phyloP scores from a whole-genome alignment of 2,888 invertebrate genomes.

The Calameuta pallipes region DNA sequence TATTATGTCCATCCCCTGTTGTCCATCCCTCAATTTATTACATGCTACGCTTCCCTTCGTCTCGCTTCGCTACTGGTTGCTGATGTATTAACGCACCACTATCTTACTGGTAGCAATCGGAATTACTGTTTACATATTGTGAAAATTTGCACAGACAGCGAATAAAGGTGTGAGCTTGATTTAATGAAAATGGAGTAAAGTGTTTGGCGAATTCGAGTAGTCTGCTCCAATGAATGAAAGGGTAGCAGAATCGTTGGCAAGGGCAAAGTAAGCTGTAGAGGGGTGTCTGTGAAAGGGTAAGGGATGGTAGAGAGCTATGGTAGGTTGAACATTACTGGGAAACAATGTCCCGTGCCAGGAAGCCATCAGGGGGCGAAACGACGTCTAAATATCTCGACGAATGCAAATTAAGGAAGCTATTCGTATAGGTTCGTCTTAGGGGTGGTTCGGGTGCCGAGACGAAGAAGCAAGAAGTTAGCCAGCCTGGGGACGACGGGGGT shows the following conservation, averaged over 20 bases:
- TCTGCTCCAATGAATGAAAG: not conserved
- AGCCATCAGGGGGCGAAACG: conserved; percentile 49
- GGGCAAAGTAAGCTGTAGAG: not conserved
- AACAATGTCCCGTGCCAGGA: conserved; percentile 59
- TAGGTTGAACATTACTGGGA: conserved; percentile 41
- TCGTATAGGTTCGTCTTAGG: not conserved
- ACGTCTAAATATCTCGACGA: conserved; percentile 26
- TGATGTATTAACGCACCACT: not conserved
- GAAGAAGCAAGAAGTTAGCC: not conserved
- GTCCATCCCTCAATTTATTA: conserved; percentile 36
- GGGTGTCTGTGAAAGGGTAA: not conserved
- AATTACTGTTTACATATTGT: not conserved
- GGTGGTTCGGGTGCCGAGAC: not conserved
- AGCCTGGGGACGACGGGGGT: conserved; percentile 26
- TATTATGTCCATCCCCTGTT: conserved; percentile 33
- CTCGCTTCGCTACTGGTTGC: not conserved
- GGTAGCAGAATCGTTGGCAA: not conserved
- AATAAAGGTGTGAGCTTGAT: not conserved
- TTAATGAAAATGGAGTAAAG: not conserved
- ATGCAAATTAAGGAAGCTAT: conserved; percentile 35
- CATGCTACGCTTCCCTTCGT: conserved; percentile 21
- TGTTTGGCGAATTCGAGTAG: not conserved
- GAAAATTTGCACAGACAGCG: not conserved
- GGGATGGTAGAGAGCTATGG: not conserved
- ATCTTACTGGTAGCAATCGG: not conserved